phyloP scores from a whole-genome alignment of 2,797 vertebrate genomes.

The Myiotriccus ornatus region DNA sequence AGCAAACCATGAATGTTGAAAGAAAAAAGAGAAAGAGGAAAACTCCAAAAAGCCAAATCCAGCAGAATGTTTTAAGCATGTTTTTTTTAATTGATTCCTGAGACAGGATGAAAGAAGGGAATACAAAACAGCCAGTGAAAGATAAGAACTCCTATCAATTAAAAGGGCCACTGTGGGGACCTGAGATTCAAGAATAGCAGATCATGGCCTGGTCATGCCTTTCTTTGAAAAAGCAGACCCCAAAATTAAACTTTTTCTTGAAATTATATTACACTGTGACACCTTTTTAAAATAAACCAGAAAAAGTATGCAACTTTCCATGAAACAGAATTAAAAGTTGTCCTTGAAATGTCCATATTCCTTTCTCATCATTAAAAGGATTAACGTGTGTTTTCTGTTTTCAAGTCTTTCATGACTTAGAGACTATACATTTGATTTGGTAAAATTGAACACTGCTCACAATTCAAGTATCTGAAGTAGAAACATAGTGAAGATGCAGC shows the following conservation, averaged over 20 bases:
- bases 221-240: not conserved
- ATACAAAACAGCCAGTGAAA: not conserved
- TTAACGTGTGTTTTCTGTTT: not conserved
- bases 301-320: not conserved
- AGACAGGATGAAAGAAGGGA: not conserved
- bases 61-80: not conserved
- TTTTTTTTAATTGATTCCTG: not conserved
- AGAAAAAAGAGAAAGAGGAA: not conserved
- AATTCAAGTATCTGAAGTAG: not conserved
- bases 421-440: not conserved
- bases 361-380: not conserved
- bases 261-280: not conserved
- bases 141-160: not conserved
- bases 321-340: not conserved
- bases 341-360: not conserved
- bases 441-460: not conserved
- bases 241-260: not conserved
- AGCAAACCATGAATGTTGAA: not conserved
- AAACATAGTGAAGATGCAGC: not conserved
- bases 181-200: not conserved
- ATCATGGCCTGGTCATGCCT: not conserved
- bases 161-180: not conserved
- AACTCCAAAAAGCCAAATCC: not conserved
- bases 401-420: not conserved
- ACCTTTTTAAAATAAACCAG: not conserved